Evolutionary conservation across 2,797 vertebrate genomes (phyloP).

Genomic region (Sphenopsis melanotis): DNA sequence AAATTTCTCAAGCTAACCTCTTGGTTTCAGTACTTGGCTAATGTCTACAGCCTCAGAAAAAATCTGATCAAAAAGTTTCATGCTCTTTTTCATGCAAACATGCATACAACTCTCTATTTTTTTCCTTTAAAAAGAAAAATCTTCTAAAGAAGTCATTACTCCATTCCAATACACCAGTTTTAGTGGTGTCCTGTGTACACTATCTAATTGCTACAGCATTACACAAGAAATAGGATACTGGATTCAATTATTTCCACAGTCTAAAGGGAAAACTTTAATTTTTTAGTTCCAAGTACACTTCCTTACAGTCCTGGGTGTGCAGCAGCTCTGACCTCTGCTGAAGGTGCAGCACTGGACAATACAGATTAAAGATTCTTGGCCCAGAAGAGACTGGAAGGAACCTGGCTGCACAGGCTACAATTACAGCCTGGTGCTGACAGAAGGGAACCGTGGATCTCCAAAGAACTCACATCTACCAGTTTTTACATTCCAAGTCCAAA

Average conservation of each 20-base stretch:
- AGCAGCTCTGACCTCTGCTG: not conserved
- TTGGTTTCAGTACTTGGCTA: not conserved
- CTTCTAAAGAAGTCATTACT: not conserved
- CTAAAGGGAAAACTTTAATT: not conserved
- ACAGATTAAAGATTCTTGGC: not conserved
- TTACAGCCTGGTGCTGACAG: not conserved
- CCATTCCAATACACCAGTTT: not conserved
- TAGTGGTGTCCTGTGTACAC: not conserved
- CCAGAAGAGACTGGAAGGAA: not conserved
- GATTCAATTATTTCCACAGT: not conserved
- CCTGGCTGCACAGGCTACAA: not conserved
- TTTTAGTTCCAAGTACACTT: not conserved
- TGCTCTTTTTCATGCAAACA: not conserved
- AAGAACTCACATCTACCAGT: not conserved
- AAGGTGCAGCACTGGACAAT: not conserved
- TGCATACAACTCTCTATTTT: accelerated
- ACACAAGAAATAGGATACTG: not conserved
- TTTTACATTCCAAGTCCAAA: not conserved
- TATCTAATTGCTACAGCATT: not conserved
- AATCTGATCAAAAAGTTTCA: not conserved
- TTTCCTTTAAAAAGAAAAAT: not conserved
- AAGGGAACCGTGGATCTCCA: not conserved
- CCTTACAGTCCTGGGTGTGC: not conserved
- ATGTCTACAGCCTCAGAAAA: not conserved
- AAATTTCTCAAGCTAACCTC: not conserved